phyloP scores from a whole-genome alignment of 1,140 invertebrate species.

The Ceratosolen fusciceps region DNA sequence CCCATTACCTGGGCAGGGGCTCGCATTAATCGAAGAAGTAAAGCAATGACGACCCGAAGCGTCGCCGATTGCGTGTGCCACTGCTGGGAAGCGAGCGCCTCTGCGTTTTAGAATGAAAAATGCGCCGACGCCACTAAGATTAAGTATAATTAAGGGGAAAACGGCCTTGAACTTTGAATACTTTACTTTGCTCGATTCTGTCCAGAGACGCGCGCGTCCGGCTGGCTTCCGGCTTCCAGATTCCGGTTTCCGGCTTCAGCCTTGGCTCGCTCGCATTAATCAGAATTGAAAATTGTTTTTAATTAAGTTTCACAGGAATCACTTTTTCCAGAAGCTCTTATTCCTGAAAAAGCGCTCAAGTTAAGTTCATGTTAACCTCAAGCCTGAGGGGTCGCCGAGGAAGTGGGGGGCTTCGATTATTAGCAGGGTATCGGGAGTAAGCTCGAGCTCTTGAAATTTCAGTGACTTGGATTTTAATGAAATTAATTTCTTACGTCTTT shows the following conservation, averaged over 20 bases:
- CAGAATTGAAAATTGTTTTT: slow-evolving; percentile 44
- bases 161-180: slow-evolving; percentile 28
- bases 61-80: slow-evolving; percentile 28
- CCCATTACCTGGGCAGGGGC: background rate
- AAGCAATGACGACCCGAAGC: slow-evolving; percentile 12
- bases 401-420: background rate
- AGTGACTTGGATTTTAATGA: background rate
- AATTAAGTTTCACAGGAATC: slow-evolving; percentile 28
- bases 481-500: background rate
- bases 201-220: background rate
- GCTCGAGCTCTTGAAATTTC: background rate
- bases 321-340: background rate
- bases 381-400: background rate
- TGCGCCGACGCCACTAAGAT: slow-evolving; percentile 23
- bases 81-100: background rate
- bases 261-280: slow-evolving; percentile 31
- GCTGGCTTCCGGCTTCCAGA: background rate
- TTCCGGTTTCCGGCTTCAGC: background rate
- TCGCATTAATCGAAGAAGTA: slow-evolving; percentile 35
- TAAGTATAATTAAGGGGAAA: slow-evolving; percentile 47
- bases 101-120: slow-evolving; percentile 30
- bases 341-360: background rate
- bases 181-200: background rate
- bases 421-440: background rate
- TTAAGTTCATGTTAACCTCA: too few species aligned